These are phyloP conservation scores for Setophaga petechia DNA, from an alignment of 2,113 vertebrate species.

Conservation along the genomic window DNA sequence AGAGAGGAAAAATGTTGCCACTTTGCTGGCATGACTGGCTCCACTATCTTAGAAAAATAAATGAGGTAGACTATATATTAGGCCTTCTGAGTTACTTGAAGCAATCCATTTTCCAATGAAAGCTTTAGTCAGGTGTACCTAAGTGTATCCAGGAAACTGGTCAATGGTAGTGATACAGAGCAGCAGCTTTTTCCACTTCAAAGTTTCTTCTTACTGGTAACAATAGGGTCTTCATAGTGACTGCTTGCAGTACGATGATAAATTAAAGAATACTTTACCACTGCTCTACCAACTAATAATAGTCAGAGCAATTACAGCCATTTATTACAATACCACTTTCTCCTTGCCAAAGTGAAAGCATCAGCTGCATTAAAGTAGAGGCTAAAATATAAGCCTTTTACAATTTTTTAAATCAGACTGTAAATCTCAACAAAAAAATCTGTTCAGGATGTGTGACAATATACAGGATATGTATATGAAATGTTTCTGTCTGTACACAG, in stretches of 20 bases:
- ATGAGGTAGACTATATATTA: conserved; percentile 34
- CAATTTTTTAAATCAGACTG: background rate
- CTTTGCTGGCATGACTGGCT: conserved; percentile 25
- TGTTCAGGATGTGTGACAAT: background rate
- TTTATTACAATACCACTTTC: background rate
- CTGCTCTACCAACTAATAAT: background rate
- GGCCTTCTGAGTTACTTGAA: conserved; percentile 27
- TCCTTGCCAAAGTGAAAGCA: background rate
- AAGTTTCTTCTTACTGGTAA: background rate
- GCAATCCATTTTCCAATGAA: conserved; percentile 61
- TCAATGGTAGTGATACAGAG: background rate
- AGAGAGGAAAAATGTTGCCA: conserved; percentile 25
- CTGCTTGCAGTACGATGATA: background rate
- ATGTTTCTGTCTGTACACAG: background rate
- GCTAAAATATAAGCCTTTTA: background rate
- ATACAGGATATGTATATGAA: background rate
- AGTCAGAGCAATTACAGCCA: background rate
- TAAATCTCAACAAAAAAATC: background rate
- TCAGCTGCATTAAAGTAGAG: background rate
- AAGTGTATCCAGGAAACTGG: conserved; percentile 13
- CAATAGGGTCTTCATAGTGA: background rate
- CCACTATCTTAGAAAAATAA: conserved; percentile 48
- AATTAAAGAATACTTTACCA: background rate
- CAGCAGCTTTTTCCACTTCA: conserved; percentile 10
- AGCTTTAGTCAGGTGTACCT: conserved; percentile 44